Evolutionary conservation across 2,113 vertebrate species (phyloP), one percentile per base, ranked within the genome.

Genomic region (Dipodomys stephensi): DNA sequence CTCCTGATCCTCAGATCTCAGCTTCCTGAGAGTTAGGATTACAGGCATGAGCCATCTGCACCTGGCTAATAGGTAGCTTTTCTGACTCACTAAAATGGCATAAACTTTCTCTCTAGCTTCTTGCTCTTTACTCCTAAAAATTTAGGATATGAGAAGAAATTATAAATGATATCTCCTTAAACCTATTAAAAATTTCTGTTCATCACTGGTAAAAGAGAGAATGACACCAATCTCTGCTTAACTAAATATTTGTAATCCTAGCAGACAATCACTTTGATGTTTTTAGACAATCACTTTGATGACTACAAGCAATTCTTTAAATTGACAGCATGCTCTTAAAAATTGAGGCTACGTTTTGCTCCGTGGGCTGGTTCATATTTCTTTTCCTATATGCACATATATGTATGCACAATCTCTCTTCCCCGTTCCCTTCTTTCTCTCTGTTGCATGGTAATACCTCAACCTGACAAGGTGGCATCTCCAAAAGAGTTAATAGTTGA

Each of bases 171-270:
- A 49, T 11, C 10, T 49, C 49, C 49, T 49, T 49, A 49, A 49
- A 49, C 49, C 49, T 49, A 49, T 49, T 49, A 49, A 49, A 39
- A 49, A 49, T 49, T 49, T 49, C 8, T 49, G 49, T 49, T 49
- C 49, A 49, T 49, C 49, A 49, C 49, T 49, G 49, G 49, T 49
- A 12, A 49, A 49, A 49, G 49, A 49, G 49, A 49, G 22, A 79
- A 53, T 69, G 82, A 88, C 86, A 64, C 6, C 30, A 46, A 20
- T 49, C 12, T 88, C 46, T 83, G 23, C 22, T 46, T 87, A 91
- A 85, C n/a, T 87, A 39, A 94, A 89, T 23, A n/a, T 67, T 94
- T 92, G 68, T 92, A 62, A 68, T 81, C 62, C 67, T 71, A 88
- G 15, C 62, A 76, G 57, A 76, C 25, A 53, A 30, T 13, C 78